A percentile compares a stretch with the other conserved stretches of the same genome.
Evolutionary conservation across 2,888 invertebrate genomes (phyloP).

Genomic region (Rotaria macrura): DNA sequence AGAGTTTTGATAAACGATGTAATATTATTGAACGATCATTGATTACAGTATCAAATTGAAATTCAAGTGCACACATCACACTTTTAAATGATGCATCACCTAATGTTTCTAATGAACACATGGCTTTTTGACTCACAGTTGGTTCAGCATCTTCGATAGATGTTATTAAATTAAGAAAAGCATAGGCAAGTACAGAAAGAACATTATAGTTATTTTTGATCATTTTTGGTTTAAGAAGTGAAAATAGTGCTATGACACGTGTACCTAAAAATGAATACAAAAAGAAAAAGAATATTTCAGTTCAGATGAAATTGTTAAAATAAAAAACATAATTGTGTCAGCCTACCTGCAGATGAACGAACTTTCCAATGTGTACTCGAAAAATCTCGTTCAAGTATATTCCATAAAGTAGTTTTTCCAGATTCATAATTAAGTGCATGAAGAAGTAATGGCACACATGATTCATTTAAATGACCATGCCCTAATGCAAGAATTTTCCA

Average conservation of each 20-base stretch:
- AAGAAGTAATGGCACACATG: slow-evolving; percentile 77
- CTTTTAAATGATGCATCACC: slow-evolving; percentile 77
- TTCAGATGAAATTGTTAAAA: too few species aligned
- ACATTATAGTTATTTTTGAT: slow-evolving; percentile 65
- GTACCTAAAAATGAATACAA: too few species aligned
- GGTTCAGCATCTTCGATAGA: slow-evolving; percentile 90
- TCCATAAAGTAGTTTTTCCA: slow-evolving; percentile 89
- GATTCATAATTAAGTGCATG: slow-evolving; percentile 86
- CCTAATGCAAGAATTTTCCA: slow-evolving; percentile 84
- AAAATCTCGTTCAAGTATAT: slow-evolving; percentile 84
- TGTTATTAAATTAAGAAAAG: slow-evolving; percentile 87
- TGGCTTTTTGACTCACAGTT: slow-evolving; percentile 82
- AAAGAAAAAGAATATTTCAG: too few species aligned
- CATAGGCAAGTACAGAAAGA: slow-evolving; percentile 84
- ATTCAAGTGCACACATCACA: slow-evolving; percentile 60
- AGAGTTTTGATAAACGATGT: slow-evolving; percentile 82
- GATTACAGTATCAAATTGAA: slow-evolving; percentile 92
- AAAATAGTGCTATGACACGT: slow-evolving; percentile 50
- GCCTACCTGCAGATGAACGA: slow-evolving; percentile 70
- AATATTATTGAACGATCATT: slow-evolving; percentile 90
- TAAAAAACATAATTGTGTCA: not conserved
- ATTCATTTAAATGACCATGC: slow-evolving; percentile 82
- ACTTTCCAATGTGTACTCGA: slow-evolving; percentile 75
- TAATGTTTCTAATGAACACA: slow-evolving; percentile 79
- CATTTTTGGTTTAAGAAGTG: slow-evolving; percentile 50